A percentile compares a stretch with the other conserved stretches of the same genome.
These are phyloP conservation scores for Caenorhabditis wallacei DNA, from an alignment of 2,888 invertebrate species.

Conservation along the genomic window DNA sequence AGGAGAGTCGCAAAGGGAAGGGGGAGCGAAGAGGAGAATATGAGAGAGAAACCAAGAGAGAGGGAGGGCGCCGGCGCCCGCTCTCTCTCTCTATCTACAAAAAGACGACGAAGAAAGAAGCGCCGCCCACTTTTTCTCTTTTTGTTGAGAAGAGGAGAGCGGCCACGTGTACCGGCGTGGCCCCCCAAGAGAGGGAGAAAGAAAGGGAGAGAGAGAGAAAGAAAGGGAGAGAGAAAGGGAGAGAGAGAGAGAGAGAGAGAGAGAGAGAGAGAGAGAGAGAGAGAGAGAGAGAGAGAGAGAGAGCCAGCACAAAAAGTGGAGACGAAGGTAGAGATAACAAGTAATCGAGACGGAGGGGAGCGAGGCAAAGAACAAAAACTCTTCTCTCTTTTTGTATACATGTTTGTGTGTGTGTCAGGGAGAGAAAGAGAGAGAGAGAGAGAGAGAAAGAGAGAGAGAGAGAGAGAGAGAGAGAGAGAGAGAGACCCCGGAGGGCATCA, in stretches of 20 bases:
- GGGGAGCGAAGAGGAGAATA: neutral
- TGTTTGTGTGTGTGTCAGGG: conserved; percentile 53
- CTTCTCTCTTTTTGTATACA: conserved; percentile 46
- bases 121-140: conserved; percentile 38
- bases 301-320: conserved; percentile 10
- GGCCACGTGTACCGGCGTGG: conserved; percentile 39
- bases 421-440: too few species aligned
- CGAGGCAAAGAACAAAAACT: neutral
- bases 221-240: conserved; percentile 4
- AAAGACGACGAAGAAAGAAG: neutral
- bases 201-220: conserved; percentile 3
- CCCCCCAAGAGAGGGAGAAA: neutral
- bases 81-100: conserved; percentile 9
- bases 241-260: conserved; percentile 5
- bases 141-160: neutral
- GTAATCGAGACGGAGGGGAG: conserved; percentile 18
- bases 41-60: neutral
- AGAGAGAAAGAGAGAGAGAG: too few species aligned
- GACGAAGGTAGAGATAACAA: conserved; percentile 13
- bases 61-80: conserved; percentile 44
- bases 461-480: too few species aligned
- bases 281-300: conserved; percentile 10
- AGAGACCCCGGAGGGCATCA: conserved; percentile 27
- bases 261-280: conserved; percentile 17
- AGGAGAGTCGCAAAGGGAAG: neutral